Base-by-base conservation (phyloP, 23 tunicate species). In the Trididemnum clinides region DNA sequence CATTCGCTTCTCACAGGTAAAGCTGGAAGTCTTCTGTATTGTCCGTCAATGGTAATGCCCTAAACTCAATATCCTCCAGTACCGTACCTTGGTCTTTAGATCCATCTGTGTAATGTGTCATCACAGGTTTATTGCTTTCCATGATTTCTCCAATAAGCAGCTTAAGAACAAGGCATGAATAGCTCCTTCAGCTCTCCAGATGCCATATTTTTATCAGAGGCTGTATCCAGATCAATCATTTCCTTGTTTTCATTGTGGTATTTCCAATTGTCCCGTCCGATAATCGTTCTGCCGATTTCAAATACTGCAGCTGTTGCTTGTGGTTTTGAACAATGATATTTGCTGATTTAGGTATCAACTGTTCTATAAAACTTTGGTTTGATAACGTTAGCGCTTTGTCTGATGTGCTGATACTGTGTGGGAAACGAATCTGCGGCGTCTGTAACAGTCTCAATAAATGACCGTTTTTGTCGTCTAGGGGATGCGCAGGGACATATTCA, bases 141-240 rank as follows among this genome's bases (percentile, higher is more conserved):
- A 62, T 62, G n/a, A 62, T 62, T 62, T 62, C 69, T n/a, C n/a
- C 69, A n/a, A 12, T 23, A n/a, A 62, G 25, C 69, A 62, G 15
- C 6, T 6, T 23, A 62, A 62, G 23, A 6, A 15, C 69, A 62
- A 62, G 25, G 69, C 69, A 62, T 62, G 69, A 22, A 62, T 62
- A 62, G 69, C n/a, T 62, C 25, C 69, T 62, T n/a, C 69, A n/a
- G 69, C 69, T 62, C 69, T 20, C n/a, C 5, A 5, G n/a, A 62
- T 62, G 27, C 25, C n/a, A n/a, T n/a, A 19, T 22, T 62, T 12
- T 62, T 62, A 23, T 62, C 23, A 12, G 69, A 23, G 4, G 69
- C 23, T 19, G 69, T 62, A n/a, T 62, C 69, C 69, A 62, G 6
- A 22, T 62, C 69, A 62, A 62, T 15, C n/a, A 12, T 20, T 4